phyloP scores from a whole-genome alignment of 2,797 vertebrate species.

The Myotis vivesi region DNA sequence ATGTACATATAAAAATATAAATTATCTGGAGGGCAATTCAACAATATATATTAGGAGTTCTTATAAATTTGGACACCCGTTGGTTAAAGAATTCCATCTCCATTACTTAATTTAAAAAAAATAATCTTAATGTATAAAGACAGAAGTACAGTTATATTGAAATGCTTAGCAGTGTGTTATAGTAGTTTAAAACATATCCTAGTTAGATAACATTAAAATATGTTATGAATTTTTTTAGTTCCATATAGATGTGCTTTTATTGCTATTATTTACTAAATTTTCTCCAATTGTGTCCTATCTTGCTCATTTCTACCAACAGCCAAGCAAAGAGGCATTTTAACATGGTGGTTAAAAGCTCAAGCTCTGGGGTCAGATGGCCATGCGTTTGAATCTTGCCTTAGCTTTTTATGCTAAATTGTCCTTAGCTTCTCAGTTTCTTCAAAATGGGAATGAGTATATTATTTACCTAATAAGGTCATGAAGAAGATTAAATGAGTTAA shows the following conservation, averaged over 20 bases:
- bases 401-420: background rate
- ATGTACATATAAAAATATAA: background rate
- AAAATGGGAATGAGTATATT: slow-evolving; percentile 24
- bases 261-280: background rate
- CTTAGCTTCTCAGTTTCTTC: slow-evolving; percentile 22
- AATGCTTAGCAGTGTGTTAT: background rate
- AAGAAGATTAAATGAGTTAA: background rate
- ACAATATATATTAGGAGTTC: background rate
- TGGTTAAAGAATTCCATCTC: background rate
- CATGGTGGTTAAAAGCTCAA: background rate
- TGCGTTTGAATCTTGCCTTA: background rate
- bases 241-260: background rate
- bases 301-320: background rate
- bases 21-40: background rate
- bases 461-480: background rate
- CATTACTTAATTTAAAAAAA: slow-evolving; percentile 25
- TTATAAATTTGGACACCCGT: background rate
- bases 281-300: background rate
- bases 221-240: background rate
- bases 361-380: background rate
- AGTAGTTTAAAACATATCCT: background rate
- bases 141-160: background rate
- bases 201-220: background rate
- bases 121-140: slow-evolving; percentile 9
- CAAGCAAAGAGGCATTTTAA: background rate